Conservation (phyloP, 2,888 invertebrate species). For the Tiliacea aurago region DNA sequence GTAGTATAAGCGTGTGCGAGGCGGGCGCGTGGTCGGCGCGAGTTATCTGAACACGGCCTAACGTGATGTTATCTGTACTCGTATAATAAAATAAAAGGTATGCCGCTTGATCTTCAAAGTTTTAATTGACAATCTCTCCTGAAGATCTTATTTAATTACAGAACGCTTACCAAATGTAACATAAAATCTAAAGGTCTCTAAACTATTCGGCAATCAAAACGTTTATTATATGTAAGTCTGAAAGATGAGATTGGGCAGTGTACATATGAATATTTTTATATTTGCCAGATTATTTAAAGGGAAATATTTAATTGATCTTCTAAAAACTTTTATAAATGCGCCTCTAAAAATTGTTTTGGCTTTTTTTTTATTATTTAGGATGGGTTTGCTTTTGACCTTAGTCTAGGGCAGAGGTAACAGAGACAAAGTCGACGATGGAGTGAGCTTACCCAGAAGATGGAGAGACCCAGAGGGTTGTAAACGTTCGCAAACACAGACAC, state of each 20-base stretch:
- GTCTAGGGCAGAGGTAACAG: too few relatives aligned
- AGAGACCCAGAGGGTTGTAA: too few relatives aligned
- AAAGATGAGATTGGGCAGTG: background rate
- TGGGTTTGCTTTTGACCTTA: too few relatives aligned
- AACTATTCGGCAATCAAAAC: slow-evolving; percentile 27
- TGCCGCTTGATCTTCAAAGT: slow-evolving; percentile 34
- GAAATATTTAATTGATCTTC: background rate
- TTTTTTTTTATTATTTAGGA: too few relatives aligned
- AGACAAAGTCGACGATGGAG: too few relatives aligned
- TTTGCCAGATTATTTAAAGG: background rate
- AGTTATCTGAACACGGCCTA: too few relatives aligned
- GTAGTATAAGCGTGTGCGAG: too few relatives aligned
- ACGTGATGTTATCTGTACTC: background rate
- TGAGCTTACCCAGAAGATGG: too few relatives aligned
- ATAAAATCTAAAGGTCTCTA: slow-evolving; percentile 6
- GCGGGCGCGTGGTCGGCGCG: too few relatives aligned
- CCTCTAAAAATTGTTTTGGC: background rate
- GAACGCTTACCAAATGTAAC: slow-evolving; percentile 20
- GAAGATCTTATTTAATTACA: slow-evolving; percentile 33
- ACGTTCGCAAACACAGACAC: too few relatives aligned
- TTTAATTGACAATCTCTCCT: slow-evolving; percentile 39
- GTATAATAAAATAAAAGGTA: slow-evolving; percentile 23
- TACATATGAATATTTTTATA: background rate
- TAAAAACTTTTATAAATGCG: background rate
- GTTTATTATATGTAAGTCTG: background rate